phyloP scores from a whole-genome alignment of 37 sponge, comb jelly and placozoan genomes.

The Amphimedon queenslandica region DNA sequence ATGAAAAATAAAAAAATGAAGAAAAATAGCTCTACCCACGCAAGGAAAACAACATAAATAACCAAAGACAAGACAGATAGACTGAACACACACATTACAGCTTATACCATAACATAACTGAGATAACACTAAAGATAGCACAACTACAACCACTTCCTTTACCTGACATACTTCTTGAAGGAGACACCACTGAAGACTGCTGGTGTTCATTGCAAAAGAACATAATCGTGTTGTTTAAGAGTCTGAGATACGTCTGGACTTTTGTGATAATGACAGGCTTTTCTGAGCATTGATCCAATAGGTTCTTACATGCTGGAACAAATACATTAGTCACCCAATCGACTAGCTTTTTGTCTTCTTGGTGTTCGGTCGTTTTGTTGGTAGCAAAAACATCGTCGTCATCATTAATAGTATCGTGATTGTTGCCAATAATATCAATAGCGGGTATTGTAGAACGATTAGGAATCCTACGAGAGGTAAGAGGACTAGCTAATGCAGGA shows the following conservation, averaged over 20 bases:
- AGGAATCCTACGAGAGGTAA: too few species aligned
- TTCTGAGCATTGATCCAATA: constrained; percentile 31
- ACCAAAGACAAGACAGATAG: too few species aligned
- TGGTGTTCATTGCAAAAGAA: constrained; percentile 53
- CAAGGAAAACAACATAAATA: too few species aligned
- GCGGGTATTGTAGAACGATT: too few species aligned
- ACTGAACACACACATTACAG: too few species aligned
- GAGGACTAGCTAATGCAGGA: too few species aligned
- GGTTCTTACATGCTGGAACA: constrained; percentile 33
- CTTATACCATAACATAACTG: too few species aligned
- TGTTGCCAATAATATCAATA: too few species aligned
- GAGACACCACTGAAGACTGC: neutral
- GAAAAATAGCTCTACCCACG: too few species aligned
- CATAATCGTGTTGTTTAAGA: constrained; percentile 43
- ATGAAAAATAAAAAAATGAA: too few species aligned
- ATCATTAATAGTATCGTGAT: neutral
- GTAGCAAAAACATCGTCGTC: constrained; percentile 27
- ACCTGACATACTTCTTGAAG: neutral
- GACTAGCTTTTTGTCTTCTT: constrained; percentile 26
- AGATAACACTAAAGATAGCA: too few species aligned
- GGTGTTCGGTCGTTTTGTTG: neutral
- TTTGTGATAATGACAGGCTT: neutral
- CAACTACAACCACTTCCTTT: too few species aligned
- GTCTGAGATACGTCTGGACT: constrained; percentile 31
- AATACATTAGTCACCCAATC: constrained; percentile 43